A percentile compares a stretch with the other conserved stretches of the same genome.
Evolutionary conservation across 2,113 vertebrate species (phyloP).

Genomic region (Oceanites oceanicus): DNA sequence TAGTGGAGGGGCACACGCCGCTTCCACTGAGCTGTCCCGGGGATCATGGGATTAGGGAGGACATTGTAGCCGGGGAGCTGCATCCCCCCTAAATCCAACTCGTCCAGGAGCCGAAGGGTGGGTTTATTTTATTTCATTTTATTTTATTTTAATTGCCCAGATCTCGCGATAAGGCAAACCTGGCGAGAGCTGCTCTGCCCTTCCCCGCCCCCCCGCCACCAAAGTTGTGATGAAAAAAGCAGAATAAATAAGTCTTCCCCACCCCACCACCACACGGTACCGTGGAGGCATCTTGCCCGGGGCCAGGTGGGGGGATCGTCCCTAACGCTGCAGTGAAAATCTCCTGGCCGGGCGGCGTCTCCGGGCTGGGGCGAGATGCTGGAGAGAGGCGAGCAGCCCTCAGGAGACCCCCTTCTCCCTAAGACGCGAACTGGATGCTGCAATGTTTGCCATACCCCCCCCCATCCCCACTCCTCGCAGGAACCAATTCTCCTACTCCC

Average conservation of each 20-base stretch:
- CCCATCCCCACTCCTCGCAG: background rate
- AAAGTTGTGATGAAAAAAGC: background rate
- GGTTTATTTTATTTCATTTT: background rate
- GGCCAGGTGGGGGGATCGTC: background rate
- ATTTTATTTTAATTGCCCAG: background rate
- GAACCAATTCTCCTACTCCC: background rate
- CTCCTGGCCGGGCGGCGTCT: background rate
- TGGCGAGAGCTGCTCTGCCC: background rate
- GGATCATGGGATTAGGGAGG: background rate
- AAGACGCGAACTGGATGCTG: background rate
- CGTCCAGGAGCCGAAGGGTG: background rate
- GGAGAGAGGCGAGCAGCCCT: background rate
- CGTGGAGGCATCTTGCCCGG: background rate
- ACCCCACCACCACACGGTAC: background rate
- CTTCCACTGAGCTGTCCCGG: background rate
- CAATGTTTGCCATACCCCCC: background rate
- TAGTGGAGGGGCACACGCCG: no score
- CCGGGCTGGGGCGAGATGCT: no score
- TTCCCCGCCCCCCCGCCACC: no score
- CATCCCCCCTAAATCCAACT: background rate
- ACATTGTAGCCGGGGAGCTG: background rate
- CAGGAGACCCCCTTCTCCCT: background rate
- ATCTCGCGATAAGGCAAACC: slow-evolving; percentile 15
- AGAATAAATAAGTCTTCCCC: background rate
- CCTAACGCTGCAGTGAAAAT: background rate